phyloP scores from a whole-genome alignment of 1,140 invertebrate species.

The Cyclina sinensis region DNA sequence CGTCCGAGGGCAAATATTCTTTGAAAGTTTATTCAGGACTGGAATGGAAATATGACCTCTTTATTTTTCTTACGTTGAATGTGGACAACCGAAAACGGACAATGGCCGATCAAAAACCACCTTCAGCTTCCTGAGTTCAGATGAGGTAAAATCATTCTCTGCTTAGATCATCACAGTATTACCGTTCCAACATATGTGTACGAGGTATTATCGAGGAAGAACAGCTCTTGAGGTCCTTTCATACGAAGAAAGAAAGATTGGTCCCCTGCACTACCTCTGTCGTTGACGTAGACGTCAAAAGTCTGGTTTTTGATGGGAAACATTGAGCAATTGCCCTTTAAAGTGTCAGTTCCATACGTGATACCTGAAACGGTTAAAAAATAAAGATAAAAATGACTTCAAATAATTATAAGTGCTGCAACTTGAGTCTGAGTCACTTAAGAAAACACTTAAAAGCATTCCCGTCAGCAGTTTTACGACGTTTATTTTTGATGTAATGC shows the following conservation, averaged over 20 bases:
- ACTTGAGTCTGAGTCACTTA: too few relatives aligned
- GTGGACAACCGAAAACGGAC: background rate
- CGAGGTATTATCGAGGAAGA: conserved; percentile 47
- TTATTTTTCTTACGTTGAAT: background rate
- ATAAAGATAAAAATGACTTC: too few relatives aligned
- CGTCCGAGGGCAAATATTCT: too few relatives aligned
- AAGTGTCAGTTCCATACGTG: conserved; percentile 50
- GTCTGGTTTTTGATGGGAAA: conserved; percentile 20
- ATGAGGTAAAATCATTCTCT: too few relatives aligned
- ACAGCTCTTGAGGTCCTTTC: conserved; percentile 35
- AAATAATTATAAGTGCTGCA: too few relatives aligned
- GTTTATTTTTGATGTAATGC: too few relatives aligned
- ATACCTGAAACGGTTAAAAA: conserved; percentile 50
- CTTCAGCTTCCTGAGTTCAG: too few relatives aligned
- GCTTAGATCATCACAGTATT: background rate
- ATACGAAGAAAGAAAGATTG: conserved; percentile 21
- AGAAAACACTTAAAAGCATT: too few relatives aligned
- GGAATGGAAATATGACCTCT: too few relatives aligned
- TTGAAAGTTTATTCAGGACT: too few relatives aligned
- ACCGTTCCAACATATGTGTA: conserved; percentile 63
- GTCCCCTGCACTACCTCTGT: background rate
- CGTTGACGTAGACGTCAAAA: background rate
- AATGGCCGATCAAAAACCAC: too few relatives aligned
- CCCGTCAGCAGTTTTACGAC: too few relatives aligned
- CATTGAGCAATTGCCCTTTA: conserved; percentile 34